phyloP scores from a whole-genome alignment of 2,888 invertebrate species.

The Melanostoma mellinum region DNA sequence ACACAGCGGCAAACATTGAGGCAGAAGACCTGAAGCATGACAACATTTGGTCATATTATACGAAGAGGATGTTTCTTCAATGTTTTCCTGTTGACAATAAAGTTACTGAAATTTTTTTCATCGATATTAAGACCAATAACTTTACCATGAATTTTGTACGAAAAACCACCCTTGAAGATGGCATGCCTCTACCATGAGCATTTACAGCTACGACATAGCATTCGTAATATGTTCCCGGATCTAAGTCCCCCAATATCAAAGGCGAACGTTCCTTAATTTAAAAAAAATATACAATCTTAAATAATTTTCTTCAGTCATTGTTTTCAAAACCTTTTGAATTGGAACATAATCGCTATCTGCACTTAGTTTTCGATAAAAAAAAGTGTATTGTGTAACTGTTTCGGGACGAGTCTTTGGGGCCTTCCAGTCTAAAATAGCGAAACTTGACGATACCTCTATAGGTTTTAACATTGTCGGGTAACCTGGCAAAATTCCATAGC shows the following conservation, averaged over 20 bases:
- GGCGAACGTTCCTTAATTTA: constrained; percentile 84
- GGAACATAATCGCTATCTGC: constrained; percentile 84
- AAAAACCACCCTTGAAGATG: constrained; percentile 90
- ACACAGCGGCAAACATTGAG: constrained; percentile 89
- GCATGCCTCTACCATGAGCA: constrained; percentile 89
- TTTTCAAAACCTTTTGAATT: constrained; percentile 82
- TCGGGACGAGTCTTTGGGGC: constrained; percentile 87
- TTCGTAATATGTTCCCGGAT: constrained; percentile 90
- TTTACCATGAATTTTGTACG: constrained; percentile 84
- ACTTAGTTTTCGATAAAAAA: constrained; percentile 84
- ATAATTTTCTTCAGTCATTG: neutral
- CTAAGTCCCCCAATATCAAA: constrained; percentile 88
- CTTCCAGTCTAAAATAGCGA: constrained; percentile 91
- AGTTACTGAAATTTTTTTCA: neutral
- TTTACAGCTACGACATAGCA: constrained; percentile 91
- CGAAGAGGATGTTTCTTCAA: constrained; percentile 82
- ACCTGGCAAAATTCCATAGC: constrained; percentile 91
- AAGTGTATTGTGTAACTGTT: constrained; percentile 87
- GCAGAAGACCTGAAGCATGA: constrained; percentile 84
- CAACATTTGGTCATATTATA: constrained; percentile 93
- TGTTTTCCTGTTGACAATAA: constrained; percentile 67
- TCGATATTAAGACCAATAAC: neutral
- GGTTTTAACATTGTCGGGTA: constrained; percentile 88
- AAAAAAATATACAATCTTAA: neutral
- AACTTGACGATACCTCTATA: constrained; percentile 89